Evolutionary conservation across 2,888 invertebrate genomes (phyloP), one percentile per base, ranked within the genome.

Genomic region (Macrophya annulata): DNA sequence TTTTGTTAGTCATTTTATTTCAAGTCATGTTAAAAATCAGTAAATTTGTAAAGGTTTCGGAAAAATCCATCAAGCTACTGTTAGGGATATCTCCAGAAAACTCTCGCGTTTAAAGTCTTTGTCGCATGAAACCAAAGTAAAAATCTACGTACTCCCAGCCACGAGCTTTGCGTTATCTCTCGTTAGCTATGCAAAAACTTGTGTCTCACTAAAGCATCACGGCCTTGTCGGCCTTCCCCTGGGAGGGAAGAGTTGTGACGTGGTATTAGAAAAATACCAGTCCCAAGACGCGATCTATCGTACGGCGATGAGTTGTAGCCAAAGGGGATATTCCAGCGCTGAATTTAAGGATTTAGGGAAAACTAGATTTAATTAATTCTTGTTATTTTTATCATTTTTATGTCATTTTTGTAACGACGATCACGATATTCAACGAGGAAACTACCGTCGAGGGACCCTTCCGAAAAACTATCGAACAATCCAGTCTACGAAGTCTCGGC

Each of bases 141-240:
- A 1, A 17, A 1, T 10, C 17, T 55, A 17, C 12, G 12, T 17
- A 55, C 51, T 55, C 4, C 9, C 51, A 55, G 51, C 4, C 17
- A 6, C 51, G 12, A 55, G 51, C 4, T 55, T 1, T 31, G 31
- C 43, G 4, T 9, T 15, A 55, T 17, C 51, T 12, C 0, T 55
- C 17, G 12, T 55, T 55, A 17, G 17, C 17, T 9, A 17, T 55
- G 4, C n/a, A 17, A 55, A 55, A 55, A 55, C 12, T 17, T 4
- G 15, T 55, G 51, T 55, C 17, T 55, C 51, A 15, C 51, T 55
- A 17, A 17, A 12, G 17, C 51, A 55, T 55, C 51, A 55, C 51
- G 51, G 51, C 51, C 51, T 55, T 55, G 51, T 55, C 51, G 51
- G 51, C 51, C 51, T 55, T 55, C 51, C 51, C 51, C 51, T 55